Conservation (phyloP, 2,113 vertebrate genomes). For the rat (Rattus norvegicus) region DNA sequence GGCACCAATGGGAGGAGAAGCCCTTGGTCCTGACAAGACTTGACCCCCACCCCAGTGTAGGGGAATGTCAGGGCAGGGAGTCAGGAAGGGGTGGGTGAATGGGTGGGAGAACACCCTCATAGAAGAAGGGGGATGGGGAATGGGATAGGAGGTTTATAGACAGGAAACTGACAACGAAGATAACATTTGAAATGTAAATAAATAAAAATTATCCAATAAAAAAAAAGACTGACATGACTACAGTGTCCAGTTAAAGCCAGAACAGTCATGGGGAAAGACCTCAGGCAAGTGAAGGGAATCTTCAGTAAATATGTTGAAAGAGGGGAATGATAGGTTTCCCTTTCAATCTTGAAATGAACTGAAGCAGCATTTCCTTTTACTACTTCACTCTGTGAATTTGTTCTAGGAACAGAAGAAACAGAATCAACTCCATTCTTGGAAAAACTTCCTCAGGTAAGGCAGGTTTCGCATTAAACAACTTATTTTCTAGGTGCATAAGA, state of each 20-base stretch:
- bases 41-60: no score
- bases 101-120: no score
- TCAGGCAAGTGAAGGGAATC: background rate
- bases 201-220: no score
- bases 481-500: background rate
- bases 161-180: no score
- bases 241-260: background rate
- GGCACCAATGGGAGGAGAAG: no score
- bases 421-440: background rate
- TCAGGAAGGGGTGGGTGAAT: no score
- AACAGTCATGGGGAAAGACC: background rate
- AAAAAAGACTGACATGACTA: background rate
- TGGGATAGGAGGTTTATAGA: no score
- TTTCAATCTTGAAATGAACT: constrained; percentile 5
- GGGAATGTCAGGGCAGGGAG: no score
- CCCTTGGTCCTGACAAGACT: no score
- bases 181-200: no score
- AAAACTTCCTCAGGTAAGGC: constrained; percentile 1
- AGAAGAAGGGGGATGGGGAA: no score
- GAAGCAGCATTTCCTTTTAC: background rate
- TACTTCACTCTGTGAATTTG: background rate
- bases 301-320: background rate
- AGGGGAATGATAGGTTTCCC: background rate
- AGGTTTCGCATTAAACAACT: background rate
- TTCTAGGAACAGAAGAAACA: background rate